phyloP scores from a whole-genome alignment of 2,797 vertebrate genomes.

The Neostethus bicornis region DNA sequence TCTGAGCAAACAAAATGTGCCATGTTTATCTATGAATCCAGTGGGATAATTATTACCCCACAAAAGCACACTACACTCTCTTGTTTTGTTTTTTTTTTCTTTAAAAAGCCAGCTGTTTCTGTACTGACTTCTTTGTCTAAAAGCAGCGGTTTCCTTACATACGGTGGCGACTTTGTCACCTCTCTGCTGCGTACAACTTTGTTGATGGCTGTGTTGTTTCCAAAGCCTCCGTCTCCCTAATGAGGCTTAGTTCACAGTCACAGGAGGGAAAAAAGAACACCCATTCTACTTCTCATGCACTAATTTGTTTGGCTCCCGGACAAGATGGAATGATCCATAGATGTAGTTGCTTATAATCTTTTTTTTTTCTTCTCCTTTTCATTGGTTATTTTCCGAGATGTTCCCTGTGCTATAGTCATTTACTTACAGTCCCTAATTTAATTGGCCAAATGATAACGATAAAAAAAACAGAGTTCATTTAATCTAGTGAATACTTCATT shows the following conservation, averaged over 20 bases:
- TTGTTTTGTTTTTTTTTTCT: no score
- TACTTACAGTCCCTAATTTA: slow-evolving; percentile 44
- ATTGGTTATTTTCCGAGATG: slow-evolving; percentile 37
- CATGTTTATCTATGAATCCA: no score
- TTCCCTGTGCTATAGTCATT: slow-evolving; percentile 30
- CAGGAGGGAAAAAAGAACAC: slow-evolving; percentile 40
- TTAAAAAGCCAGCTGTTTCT: slow-evolving; percentile 63
- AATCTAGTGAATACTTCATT: slow-evolving; percentile 72
- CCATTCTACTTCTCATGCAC: slow-evolving; percentile 50
- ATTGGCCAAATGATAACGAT: no score
- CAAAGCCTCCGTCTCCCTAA: slow-evolving; percentile 56
- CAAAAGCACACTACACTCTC: no score
- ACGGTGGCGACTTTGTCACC: slow-evolving; percentile 40
- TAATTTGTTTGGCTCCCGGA: slow-evolving; percentile 66
- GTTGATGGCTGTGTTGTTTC: slow-evolving; percentile 53
- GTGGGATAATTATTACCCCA: no score
- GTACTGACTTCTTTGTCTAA: slow-evolving; percentile 51
- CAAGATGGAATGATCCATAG: slow-evolving; percentile 58
- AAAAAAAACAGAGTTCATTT: slow-evolving; percentile 65
- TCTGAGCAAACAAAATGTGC: no score
- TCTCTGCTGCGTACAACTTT: slow-evolving; percentile 55
- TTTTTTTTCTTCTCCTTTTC: slow-evolving; percentile 49
- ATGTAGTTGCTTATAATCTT: slow-evolving; percentile 64
- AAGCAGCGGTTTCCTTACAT: slow-evolving; percentile 24
- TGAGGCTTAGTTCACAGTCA: slow-evolving; percentile 58